Percentiles rank a stretch among this genome's conserved stretches.
These are phyloP conservation scores for Cecropterus lyciades DNA, from an alignment of 1,140 invertebrate genomes.

Conservation along the genomic window DNA sequence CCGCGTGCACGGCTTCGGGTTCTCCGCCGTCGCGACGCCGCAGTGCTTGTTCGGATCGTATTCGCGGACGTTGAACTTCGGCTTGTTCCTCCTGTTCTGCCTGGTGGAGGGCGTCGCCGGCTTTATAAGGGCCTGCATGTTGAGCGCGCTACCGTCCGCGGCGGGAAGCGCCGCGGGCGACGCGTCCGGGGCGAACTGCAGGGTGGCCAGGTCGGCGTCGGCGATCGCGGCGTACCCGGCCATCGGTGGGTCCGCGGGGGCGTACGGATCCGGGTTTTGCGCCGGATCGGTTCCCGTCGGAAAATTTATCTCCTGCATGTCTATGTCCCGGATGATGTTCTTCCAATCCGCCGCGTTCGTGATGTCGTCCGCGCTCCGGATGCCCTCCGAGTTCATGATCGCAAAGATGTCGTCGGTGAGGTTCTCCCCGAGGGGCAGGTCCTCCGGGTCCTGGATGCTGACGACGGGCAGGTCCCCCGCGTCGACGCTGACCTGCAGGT, in stretches of 20 bases:
- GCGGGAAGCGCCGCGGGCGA: slow-evolving; percentile 62
- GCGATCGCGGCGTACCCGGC: slow-evolving; percentile 58
- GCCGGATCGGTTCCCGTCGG: slow-evolving; percentile 59
- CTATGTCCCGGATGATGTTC: slow-evolving; percentile 79
- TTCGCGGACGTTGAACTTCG: slow-evolving; percentile 88
- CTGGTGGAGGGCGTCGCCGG: slow-evolving; percentile 59
- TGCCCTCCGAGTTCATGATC: slow-evolving; percentile 82
- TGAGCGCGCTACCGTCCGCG: slow-evolving; percentile 59
- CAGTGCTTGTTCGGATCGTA: slow-evolving; percentile 94
- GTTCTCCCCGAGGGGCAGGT: slow-evolving; percentile 75
- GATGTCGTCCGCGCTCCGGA: slow-evolving; percentile 77
- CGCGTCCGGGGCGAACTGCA: slow-evolving; percentile 66
- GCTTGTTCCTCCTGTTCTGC: slow-evolving; percentile 84
- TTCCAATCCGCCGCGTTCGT: slow-evolving; percentile 77
- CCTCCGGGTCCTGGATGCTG: slow-evolving; percentile 80
- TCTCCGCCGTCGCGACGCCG: slow-evolving; percentile 89
- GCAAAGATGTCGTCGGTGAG: slow-evolving; percentile 79
- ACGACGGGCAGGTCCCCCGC: slow-evolving; percentile 78
- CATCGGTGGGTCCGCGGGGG: slow-evolving; percentile 56
- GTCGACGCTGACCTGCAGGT: slow-evolving; percentile 76
- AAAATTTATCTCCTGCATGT: slow-evolving; percentile 78
- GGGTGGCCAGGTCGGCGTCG: slow-evolving; percentile 62
- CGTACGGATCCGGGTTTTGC: slow-evolving; percentile 65
- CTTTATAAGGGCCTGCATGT: slow-evolving; percentile 63
- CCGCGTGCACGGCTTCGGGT: slow-evolving; percentile 90